Conservation (phyloP, 2,888 invertebrate genomes). For the Nomada fucata region DNA sequence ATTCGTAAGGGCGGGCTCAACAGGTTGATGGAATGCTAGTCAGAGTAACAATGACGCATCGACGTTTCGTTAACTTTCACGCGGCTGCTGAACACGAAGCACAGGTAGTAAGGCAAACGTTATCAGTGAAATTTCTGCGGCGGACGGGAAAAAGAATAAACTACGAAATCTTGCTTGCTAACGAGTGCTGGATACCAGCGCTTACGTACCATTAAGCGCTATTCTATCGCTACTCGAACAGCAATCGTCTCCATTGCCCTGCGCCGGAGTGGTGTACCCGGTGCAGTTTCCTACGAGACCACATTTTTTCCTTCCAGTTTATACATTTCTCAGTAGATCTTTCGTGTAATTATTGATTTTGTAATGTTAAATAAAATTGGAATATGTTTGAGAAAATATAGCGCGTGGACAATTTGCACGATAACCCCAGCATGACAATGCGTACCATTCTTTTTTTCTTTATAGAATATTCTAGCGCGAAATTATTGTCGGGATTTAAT, state of each 20-base stretch:
- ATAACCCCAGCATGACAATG: neutral
- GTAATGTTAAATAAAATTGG: neutral
- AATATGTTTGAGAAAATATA: neutral
- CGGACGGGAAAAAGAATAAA: slow-evolving; percentile 7
- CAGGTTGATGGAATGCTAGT: slow-evolving; percentile 25
- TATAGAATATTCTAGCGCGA: no score
- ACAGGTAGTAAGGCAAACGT: slow-evolving; percentile 13
- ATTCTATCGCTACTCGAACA: slow-evolving; percentile 52
- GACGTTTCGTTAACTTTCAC: neutral
- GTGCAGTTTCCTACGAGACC: slow-evolving; percentile 40
- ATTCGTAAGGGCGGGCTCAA: slow-evolving; percentile 5
- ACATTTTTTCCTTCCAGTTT: slow-evolving; percentile 15
- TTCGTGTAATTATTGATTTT: neutral
- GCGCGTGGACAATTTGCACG: neutral
- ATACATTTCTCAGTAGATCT: neutral
- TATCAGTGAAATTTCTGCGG: slow-evolving; percentile 20
- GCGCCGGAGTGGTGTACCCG: slow-evolving; percentile 19
- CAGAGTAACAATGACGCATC: neutral
- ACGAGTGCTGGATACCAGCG: slow-evolving; percentile 47
- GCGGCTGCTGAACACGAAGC: neutral
- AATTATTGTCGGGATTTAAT: no score
- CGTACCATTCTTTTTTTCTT: no score
- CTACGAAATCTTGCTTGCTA: slow-evolving; percentile 20
- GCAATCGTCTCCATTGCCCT: slow-evolving; percentile 49
- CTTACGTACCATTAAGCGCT: slow-evolving; percentile 37